These are phyloP conservation scores for Eupeodes luniger DNA, from an alignment of 2,888 invertebrate genomes.

Conservation along the genomic window DNA sequence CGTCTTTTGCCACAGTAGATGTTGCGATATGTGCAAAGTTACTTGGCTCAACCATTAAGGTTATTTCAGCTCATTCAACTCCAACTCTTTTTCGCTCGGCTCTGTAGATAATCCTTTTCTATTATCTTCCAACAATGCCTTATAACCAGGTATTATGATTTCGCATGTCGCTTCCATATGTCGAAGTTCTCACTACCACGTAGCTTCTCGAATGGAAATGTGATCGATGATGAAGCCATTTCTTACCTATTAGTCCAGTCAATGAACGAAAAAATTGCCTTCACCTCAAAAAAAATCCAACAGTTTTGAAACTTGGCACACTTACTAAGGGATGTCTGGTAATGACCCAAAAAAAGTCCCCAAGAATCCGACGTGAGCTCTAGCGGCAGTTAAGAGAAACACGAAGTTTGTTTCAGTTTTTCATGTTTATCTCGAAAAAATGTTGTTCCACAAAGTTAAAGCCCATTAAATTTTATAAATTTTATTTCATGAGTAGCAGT, in stretches of 20 bases:
- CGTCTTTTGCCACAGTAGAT: conserved; percentile 70
- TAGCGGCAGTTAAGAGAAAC: too few species aligned
- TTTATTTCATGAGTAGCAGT: too few species aligned
- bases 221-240: conserved; percentile 30
- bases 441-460: too few species aligned
- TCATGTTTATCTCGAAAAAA: too few species aligned
- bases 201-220: conserved; percentile 58
- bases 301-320: too few species aligned
- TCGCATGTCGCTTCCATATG: conserved; percentile 79
- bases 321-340: too few species aligned
- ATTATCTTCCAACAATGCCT: conserved; percentile 67
- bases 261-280: too few species aligned
- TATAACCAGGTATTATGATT: conserved; percentile 69
- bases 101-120: conserved; percentile 49
- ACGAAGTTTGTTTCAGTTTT: too few species aligned
- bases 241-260: conserved; percentile 28
- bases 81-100: conserved; percentile 50
- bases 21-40: conserved; percentile 75
- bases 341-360: too few species aligned
- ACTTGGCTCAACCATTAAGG: conserved; percentile 72
- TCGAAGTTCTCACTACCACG: conserved; percentile 75
- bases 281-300: too few species aligned
- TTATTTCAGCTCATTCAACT: conserved; percentile 73
- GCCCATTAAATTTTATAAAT: too few species aligned
- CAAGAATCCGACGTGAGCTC: too few species aligned